Percentiles rank a stretch among this genome's conserved stretches.
Evolutionary conservation across 2,113 vertebrate genomes (phyloP).

Genomic region (Psittacula cyanocephala): DNA sequence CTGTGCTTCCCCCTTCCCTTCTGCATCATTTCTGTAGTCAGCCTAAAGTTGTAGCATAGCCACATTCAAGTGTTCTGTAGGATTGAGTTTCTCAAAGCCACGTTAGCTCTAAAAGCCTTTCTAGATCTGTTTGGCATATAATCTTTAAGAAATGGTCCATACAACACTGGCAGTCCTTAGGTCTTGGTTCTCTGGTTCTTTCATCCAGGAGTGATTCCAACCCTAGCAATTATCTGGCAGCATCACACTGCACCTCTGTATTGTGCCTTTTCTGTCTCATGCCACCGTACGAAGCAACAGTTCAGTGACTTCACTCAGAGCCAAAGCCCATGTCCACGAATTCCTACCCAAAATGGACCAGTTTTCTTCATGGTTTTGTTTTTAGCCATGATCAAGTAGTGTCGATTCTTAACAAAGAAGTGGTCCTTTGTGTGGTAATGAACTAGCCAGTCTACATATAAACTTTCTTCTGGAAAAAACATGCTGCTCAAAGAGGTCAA

Average conservation of each 20-base stretch:
- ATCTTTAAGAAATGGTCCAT: not conserved
- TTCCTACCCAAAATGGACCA: not conserved
- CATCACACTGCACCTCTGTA: not conserved
- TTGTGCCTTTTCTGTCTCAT: not conserved
- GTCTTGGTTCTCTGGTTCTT: not conserved
- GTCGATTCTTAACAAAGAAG: not conserved
- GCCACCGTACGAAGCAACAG: rapidly evolving
- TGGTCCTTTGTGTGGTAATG: not conserved
- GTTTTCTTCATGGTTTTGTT: not conserved
- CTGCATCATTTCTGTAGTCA: not conserved
- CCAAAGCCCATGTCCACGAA: not conserved
- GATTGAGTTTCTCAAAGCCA: not conserved
- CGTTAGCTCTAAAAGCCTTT: not conserved
- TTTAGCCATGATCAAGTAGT: not conserved
- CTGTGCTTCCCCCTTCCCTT: slow-evolving; percentile 1
- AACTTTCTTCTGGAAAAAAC: not conserved
- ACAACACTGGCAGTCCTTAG: not conserved
- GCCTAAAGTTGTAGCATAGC: not conserved
- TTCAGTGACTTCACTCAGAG: not conserved
- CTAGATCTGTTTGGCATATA: not conserved
- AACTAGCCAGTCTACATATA: not conserved
- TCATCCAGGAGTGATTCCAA: not conserved
- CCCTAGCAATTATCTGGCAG: not conserved
- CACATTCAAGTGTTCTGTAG: not conserved
- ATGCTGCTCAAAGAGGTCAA: not conserved